These are phyloP conservation scores for Maniola jurtina DNA, from an alignment of 1,140 invertebrate genomes.

Conservation along the genomic window DNA sequence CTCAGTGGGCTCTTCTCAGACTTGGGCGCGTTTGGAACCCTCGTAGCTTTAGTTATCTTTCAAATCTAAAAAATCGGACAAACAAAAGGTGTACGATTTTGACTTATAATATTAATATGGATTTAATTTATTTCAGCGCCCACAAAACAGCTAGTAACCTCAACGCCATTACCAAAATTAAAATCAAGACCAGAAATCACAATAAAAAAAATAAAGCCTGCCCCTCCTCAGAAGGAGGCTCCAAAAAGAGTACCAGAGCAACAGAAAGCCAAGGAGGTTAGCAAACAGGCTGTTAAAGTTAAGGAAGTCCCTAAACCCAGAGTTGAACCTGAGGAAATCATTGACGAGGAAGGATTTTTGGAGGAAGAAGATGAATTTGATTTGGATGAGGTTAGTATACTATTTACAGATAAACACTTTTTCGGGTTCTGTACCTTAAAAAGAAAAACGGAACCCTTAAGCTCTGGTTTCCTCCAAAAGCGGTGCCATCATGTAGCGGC, in stretches of 20 bases:
- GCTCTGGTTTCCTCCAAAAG: too few species aligned
- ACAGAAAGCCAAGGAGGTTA: background rate
- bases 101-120: too few species aligned
- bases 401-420: too few species aligned
- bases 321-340: constrained; percentile 29
- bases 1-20: too few species aligned
- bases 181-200: background rate
- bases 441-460: too few species aligned
- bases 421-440: too few species aligned
- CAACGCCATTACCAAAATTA: background rate
- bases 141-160: background rate
- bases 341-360: constrained; percentile 45
- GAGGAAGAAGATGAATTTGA: constrained; percentile 47
- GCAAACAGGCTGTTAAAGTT: background rate
- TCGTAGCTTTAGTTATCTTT: too few species aligned
- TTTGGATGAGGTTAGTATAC: constrained; percentile 41
- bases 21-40: too few species aligned
- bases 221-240: background rate
- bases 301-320: constrained; percentile 2
- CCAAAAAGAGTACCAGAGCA: background rate
- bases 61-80: too few species aligned
- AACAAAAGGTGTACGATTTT: too few species aligned
- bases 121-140: background rate
- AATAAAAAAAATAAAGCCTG: background rate
- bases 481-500: too few species aligned